Base-by-base conservation (phyloP, 2,888 invertebrate genomes). In the Helobdella robusta region DNA sequence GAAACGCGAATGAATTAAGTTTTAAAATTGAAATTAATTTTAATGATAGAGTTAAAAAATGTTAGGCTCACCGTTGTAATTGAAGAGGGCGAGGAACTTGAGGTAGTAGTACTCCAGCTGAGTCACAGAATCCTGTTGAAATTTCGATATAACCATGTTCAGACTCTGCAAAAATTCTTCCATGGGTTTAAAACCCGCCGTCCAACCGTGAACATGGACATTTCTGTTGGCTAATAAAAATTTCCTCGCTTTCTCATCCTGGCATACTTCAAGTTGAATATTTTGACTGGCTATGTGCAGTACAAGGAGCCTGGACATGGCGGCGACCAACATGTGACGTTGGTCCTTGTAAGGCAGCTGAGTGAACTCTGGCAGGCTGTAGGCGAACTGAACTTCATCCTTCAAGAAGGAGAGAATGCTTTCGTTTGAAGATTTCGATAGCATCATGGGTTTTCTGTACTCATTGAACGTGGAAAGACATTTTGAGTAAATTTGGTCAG, bases 81-180 rank as follows among this genome's bases (percentile, higher is more conserved):
- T 48, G 30, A 50, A 62, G 30, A 62, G 50, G 25, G 62, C 50
- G 32, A 62, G 48, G 50, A 48, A 50, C 25, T 62, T 62, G 62
- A 62, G 62, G 50, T 62, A 62, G 62, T 25, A 50, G 18, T 34
- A 62, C 20, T 62, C 62, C 15, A 30, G 32, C n/a, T 50, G 18
- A 28, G 44, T 62, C n/a, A 62, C 44, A 8, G 48, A 28, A 28
- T 46, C 18, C 28, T 18, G 25, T 4, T 62, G 48, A 20, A 28
- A 62, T 35, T 35, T 62, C 3, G 30, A 50, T 8, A 62, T 62
- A 35, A 62, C 48, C 32, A 44, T 30, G 23, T 62, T 62, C 18
- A 62, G 32, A n/a, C 62, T 46, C 34, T 62, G 50, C n/a, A 62
- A 48, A 32, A 62, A 62, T n/a, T 62, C 50, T 28, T 20, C 48